Evolutionary conservation across 2,797 vertebrate genomes (phyloP).

Genomic region (Acanthurus leucopareius): DNA sequence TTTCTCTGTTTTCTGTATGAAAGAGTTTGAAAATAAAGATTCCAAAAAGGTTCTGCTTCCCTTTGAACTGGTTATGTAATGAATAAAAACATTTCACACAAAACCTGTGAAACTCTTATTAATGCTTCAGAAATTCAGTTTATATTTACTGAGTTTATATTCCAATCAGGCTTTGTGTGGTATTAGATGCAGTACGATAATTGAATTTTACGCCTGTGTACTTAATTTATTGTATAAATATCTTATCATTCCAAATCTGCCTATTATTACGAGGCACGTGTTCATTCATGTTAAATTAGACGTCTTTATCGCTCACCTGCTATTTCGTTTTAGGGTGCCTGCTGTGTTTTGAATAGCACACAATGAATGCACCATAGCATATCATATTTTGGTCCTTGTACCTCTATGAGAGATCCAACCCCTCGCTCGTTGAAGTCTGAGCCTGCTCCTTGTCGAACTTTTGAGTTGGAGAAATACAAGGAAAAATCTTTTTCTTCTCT

Average conservation of each 20-base stretch:
- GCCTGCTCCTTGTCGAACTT: slow-evolving; percentile 39
- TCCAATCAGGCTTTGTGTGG: neutral
- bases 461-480: slow-evolving; percentile 28
- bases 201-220: slow-evolving; percentile 12
- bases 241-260: slow-evolving; percentile 3
- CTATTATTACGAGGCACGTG: slow-evolving; percentile 26
- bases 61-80: slow-evolving; percentile 54
- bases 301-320: slow-evolving; percentile 58
- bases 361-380: slow-evolving; percentile 26
- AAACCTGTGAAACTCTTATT: slow-evolving; percentile 18
- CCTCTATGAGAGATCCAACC: slow-evolving; percentile 50
- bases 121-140: slow-evolving; percentile 11
- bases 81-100: slow-evolving; percentile 13
- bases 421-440: slow-evolving; percentile 49
- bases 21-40: slow-evolving; percentile 28
- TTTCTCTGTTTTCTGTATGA: slow-evolving; percentile 30
- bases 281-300: slow-evolving; percentile 44
- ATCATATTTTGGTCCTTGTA: slow-evolving; percentile 31
- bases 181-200: neutral
- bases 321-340: slow-evolving; percentile 32
- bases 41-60: slow-evolving; percentile 4
- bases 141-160: slow-evolving; percentile 16
- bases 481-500: slow-evolving; percentile 1
- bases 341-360: slow-evolving; percentile 40
- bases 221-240: slow-evolving; percentile 28